A percentile compares a stretch with the other conserved stretches of the same genome.
phyloP scores from a whole-genome alignment of 2,113 vertebrate genomes.

The Plotosus lineatus region DNA sequence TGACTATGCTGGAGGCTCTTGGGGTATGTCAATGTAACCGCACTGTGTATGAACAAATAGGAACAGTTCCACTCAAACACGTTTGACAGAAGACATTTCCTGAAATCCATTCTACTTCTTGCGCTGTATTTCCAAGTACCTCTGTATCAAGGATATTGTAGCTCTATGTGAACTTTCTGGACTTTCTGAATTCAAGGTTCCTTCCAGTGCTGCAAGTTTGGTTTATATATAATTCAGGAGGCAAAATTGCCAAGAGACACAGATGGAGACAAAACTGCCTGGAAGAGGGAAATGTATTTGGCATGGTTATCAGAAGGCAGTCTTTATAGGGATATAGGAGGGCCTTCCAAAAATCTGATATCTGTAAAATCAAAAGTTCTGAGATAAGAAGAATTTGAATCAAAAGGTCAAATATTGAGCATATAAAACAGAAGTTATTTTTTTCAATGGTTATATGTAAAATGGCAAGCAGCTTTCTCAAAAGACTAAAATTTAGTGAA shows the following conservation, averaged over 20 bases:
- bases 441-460: not conserved
- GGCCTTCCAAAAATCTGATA: not conserved
- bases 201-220: conserved; percentile 38
- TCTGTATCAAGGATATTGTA: not conserved
- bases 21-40: not conserved
- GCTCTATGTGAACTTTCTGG: not conserved
- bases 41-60: not conserved
- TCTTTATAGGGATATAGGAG: not conserved
- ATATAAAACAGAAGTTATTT: not conserved
- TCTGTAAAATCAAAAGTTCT: too few species aligned
- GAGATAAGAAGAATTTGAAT: too few species aligned
- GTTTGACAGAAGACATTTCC: conserved; percentile 1
- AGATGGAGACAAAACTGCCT: not conserved
- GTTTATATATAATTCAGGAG: not conserved
- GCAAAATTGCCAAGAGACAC: not conserved
- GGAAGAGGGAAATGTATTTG: not conserved
- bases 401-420: not conserved
- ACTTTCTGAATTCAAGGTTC: not conserved
- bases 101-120: not conserved
- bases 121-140: not conserved
- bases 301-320: not conserved
- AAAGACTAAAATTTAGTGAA: conserved; percentile 13
- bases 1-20: not conserved
- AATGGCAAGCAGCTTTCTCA: not conserved
- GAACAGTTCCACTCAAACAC: not conserved